Conservation (phyloP, 2,113 vertebrate genomes). For the Madoqua kirkii region DNA sequence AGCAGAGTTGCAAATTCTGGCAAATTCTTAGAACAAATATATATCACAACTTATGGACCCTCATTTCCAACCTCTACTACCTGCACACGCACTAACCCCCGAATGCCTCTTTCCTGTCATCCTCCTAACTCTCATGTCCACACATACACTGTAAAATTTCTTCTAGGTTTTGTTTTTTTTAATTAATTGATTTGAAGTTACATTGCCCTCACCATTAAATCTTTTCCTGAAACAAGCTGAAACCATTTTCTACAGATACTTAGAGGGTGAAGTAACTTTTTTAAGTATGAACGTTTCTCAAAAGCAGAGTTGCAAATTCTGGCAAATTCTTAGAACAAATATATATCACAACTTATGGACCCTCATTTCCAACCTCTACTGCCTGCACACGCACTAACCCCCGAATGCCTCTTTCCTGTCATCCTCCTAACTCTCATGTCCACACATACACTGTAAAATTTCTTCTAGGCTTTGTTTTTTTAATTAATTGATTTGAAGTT, state of each 20-base stretch:
- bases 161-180: background rate
- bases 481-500: background rate
- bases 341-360: background rate
- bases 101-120: rapidly evolving
- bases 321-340: background rate
- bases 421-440: background rate
- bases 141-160: background rate
- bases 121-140: background rate
- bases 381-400: background rate
- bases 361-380: background rate
- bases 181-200: background rate
- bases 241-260: background rate
- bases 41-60: background rate
- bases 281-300: background rate
- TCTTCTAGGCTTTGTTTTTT: background rate
- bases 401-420: rapidly evolving
- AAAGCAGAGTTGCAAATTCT: background rate
- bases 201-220: background rate
- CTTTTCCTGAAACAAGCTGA: background rate
- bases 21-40: background rate
- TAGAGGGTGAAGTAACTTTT: background rate
- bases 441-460: background rate
- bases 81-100: background rate
- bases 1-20: background rate
- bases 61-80: background rate